Evolutionary conservation across 92 coral and sea anemone genomes (phyloP), one percentile per base, ranked within the genome.

Genomic region (Heliopora coerulea): DNA sequence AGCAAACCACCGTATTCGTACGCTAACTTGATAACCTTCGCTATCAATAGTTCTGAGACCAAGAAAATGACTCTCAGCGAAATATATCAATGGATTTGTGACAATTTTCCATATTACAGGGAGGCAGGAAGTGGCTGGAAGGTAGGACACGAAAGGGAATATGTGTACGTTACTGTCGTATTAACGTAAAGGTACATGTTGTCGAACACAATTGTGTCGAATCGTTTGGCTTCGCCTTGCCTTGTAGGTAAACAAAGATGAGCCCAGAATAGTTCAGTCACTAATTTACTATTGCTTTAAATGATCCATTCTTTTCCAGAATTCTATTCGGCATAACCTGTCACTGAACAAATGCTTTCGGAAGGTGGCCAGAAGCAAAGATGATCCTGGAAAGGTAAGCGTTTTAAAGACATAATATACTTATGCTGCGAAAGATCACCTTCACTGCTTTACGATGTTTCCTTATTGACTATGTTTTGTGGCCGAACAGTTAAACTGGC

Each of bases 111-210:
- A 24, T 93, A 93, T 61, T 93, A 93, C 62, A 90, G 91, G 48
- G 98, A 93, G 70, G 98, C 98, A 83, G 98, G 98, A 0, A 93
- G 89, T 64, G 98, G 98, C 18, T 93, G 98, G 98, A 93, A 93
- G 98, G 98, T 88, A 78, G 15, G 61, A 4, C 3, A 46, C 10
- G 52, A 46, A 46, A 15, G 10, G 10, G 17, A 46, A 46, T 15
- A 46, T 46, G 52, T 46, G n/a, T 15, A 46, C 12, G 2, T 15
- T 7, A 46, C 7, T 46, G 15, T 46, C 17, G n/a, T 15, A 15
- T 46, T 46, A 46, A 6, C 15, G 15, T 8, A 46, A 8, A 8
- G 52, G 2, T 46, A 46, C 33, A 46, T 67, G 26, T 25, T 67
- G 54, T 44, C 37, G 58, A 1, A 37, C 18, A 33, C 13, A 67